phyloP scores from a whole-genome alignment of 2,113 vertebrate species.

The Gasterosteus aculeatus region DNA sequence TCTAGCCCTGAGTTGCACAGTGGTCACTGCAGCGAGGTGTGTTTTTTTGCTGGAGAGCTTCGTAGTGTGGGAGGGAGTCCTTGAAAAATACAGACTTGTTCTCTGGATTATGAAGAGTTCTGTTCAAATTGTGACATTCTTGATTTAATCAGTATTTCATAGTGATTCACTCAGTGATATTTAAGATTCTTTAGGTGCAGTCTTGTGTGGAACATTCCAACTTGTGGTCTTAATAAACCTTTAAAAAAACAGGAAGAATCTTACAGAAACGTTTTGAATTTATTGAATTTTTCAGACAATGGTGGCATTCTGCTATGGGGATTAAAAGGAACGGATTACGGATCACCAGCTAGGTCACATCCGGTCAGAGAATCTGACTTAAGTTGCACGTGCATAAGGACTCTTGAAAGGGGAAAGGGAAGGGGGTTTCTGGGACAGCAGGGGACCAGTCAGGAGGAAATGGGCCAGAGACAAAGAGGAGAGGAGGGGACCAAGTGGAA shows the following conservation, averaged over 20 bases:
- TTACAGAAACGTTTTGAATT: no score
- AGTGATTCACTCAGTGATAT: constrained; percentile 11
- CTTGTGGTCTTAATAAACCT: not conserved
- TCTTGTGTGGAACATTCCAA: constrained; percentile 5
- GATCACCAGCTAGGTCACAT: no score
- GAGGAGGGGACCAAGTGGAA: not conserved
- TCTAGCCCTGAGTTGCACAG: constrained; percentile 6
- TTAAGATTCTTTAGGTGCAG: not conserved
- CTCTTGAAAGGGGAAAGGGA: no score
- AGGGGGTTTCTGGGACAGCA: no score
- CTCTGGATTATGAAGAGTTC: not conserved
- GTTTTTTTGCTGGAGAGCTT: constrained; percentile 11
- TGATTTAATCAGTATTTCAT: not conserved
- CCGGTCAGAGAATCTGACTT: no score
- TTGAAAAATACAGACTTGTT: not conserved
- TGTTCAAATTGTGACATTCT: not conserved
- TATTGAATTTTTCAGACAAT: not conserved
- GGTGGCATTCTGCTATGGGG: not conserved
- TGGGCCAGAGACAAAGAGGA: not conserved
- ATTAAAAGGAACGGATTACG: not conserved
- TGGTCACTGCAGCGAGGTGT: not conserved
- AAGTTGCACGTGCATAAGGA: no score
- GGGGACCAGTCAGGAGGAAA: no score
- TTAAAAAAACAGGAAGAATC: not conserved
- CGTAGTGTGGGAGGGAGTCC: not conserved